A percentile compares a stretch with the other conserved stretches of the same genome.
These are phyloP conservation scores for Pissodes strobi DNA, from an alignment of 1,140 invertebrate genomes.

Conservation along the genomic window DNA sequence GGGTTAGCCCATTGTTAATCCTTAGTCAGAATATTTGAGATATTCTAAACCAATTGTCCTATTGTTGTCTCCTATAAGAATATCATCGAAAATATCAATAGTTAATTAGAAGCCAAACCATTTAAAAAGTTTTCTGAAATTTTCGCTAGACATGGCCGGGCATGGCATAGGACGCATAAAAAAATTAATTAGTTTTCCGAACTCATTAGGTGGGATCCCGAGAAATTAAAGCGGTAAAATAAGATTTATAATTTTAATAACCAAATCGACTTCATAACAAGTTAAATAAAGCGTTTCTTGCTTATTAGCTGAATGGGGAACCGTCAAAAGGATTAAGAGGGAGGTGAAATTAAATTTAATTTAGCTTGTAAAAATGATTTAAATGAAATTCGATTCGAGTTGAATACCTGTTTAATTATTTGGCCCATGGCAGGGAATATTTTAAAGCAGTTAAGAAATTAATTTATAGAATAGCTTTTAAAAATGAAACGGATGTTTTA, in stretches of 20 bases:
- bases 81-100: conserved; percentile 1
- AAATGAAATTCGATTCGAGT: neutral
- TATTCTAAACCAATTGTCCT: too few species aligned
- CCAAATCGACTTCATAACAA: conserved; percentile 28
- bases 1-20: too few species aligned
- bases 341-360: conserved; percentile 6
- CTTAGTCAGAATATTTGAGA: too few species aligned
- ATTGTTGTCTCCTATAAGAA: too few species aligned
- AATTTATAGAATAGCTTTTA: too few species aligned
- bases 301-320: conserved; percentile 4
- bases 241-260: conserved; percentile 33
- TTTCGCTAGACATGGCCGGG: conserved; percentile 3
- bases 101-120: conserved; percentile 19
- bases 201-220: conserved; percentile 17
- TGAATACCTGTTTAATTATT: too few species aligned
- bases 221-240: conserved; percentile 29
- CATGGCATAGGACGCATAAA: neutral
- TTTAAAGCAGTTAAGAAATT: too few species aligned
- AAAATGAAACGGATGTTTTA: too few species aligned
- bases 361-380: conserved; percentile 12
- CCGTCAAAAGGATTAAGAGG: conserved; percentile 27
- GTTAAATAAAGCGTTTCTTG: conserved; percentile 22
- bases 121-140: conserved; percentile 13
- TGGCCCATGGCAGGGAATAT: too few species aligned
- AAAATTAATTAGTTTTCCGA: conserved; percentile 31